A percentile compares a stretch with the other conserved stretches of the same genome.
Evolutionary conservation across 2,797 vertebrate species (phyloP).

Genomic region (Protonibea diacanthus): DNA sequence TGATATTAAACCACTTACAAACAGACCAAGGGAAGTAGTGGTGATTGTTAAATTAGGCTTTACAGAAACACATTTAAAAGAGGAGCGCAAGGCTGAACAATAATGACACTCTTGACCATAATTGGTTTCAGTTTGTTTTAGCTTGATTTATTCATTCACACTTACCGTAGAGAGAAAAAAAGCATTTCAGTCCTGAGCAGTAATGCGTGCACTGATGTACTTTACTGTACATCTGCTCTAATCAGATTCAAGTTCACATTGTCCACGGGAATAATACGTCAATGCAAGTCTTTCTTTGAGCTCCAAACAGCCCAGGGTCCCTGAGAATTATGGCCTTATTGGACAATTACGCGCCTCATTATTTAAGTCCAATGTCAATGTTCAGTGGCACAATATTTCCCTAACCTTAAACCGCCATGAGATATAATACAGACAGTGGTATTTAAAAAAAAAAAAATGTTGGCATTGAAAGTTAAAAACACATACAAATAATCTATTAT

Average conservation of each 20-base stretch:
- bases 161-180: neutral
- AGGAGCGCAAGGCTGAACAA: neutral
- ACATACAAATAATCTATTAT: too few species aligned
- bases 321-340: neutral
- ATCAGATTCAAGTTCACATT: neutral
- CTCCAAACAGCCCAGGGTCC: neutral
- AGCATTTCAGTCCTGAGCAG: neutral
- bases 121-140: constrained; percentile 18
- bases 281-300: neutral
- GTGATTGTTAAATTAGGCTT: neutral
- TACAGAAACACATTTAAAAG: neutral
- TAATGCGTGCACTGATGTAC: neutral
- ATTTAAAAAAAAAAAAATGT: too few species aligned
- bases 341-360: neutral
- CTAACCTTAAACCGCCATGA: neutral
- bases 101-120: constrained; percentile 1
- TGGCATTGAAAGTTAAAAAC: neutral
- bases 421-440: neutral
- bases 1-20: constrained; percentile 27
- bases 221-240: neutral
- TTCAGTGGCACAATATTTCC: neutral
- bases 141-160: neutral
- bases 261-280: neutral
- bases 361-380: neutral
- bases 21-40: constrained; percentile 1